Evolutionary conservation across 2,797 vertebrate genomes (phyloP).

Genomic region (Siniperca undulata): DNA sequence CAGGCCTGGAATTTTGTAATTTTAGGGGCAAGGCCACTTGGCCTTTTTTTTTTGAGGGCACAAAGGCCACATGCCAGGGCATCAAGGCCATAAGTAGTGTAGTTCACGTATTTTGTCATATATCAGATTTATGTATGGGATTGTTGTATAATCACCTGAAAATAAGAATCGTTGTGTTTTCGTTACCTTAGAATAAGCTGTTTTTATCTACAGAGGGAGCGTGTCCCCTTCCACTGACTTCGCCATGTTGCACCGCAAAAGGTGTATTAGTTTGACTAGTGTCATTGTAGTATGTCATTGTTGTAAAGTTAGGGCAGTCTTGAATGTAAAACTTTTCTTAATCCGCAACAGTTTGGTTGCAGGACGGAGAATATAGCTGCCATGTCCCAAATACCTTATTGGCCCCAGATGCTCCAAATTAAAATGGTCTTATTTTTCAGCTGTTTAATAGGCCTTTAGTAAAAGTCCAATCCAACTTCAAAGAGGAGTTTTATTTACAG

Average conservation of each 20-base stretch:
- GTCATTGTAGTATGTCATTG: not conserved
- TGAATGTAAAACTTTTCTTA: not conserved
- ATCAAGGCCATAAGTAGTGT: too few species aligned
- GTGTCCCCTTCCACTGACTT: too few species aligned
- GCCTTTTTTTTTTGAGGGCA: too few species aligned
- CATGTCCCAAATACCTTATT: not conserved
- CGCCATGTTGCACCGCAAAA: not conserved
- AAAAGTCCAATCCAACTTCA: slow-evolving; percentile 90
- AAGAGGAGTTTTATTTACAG: slow-evolving; percentile 90
- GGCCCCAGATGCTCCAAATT: slow-evolving; percentile 11
- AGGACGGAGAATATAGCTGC: not conserved
- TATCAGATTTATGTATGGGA: too few species aligned
- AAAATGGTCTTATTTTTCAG: slow-evolving; percentile 87
- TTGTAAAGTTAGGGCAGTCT: not conserved
- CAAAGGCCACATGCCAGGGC: too few species aligned
- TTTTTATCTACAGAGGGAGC: too few species aligned
- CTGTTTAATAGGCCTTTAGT: slow-evolving; percentile 86
- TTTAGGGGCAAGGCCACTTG: too few species aligned
- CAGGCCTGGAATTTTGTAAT: too few species aligned
- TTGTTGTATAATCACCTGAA: too few species aligned
- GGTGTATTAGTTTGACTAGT: not conserved
- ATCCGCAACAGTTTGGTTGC: not conserved
- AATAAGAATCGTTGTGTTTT: too few species aligned
- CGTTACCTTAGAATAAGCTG: too few species aligned
- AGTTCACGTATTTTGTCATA: too few species aligned